A percentile compares a stretch with the other conserved stretches of the same genome.
These are phyloP conservation scores for Rhombomys opimus DNA, from an alignment of 2,113 vertebrate species.

Conservation along the genomic window DNA sequence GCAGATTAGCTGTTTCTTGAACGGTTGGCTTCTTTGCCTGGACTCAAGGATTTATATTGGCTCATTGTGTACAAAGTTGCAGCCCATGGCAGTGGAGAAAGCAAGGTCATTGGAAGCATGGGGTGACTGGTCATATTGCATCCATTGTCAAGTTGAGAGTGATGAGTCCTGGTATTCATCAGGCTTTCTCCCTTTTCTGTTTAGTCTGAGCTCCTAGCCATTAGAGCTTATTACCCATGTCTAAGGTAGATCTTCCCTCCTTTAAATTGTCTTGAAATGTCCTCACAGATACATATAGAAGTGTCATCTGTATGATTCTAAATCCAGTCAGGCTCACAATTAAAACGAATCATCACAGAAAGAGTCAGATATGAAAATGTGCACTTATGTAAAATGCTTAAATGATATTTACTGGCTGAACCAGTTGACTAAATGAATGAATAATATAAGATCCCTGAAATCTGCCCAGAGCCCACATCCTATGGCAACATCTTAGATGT, in stretches of 20 bases:
- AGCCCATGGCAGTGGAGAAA: not conserved
- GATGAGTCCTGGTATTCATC: not conserved
- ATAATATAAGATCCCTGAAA: not conserved
- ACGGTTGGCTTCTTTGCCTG: not conserved
- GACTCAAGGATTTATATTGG: not conserved
- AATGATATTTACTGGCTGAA: not conserved
- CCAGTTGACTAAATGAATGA: slow-evolving; percentile 18
- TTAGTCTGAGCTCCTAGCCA: not conserved
- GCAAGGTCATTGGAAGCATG: too few species aligned
- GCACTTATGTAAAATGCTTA: not conserved
- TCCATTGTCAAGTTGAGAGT: not conserved
- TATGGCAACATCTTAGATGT: not conserved
- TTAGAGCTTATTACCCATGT: not conserved
- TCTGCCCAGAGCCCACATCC: not conserved
- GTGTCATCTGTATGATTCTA: not conserved
- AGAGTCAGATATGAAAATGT: not conserved
- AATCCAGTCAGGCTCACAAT: not conserved
- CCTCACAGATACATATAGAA: not conserved
- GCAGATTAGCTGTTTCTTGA: not conserved
- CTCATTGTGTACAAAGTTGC: not conserved
- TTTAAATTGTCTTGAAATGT: not conserved
- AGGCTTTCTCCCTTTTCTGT: not conserved
- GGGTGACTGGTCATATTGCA: not conserved
- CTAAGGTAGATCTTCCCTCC: not conserved
- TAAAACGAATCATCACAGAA: not conserved